These are phyloP conservation scores for Drosophila trapezifrons DNA, from an alignment of 1,140 invertebrate species.

Conservation along the genomic window DNA sequence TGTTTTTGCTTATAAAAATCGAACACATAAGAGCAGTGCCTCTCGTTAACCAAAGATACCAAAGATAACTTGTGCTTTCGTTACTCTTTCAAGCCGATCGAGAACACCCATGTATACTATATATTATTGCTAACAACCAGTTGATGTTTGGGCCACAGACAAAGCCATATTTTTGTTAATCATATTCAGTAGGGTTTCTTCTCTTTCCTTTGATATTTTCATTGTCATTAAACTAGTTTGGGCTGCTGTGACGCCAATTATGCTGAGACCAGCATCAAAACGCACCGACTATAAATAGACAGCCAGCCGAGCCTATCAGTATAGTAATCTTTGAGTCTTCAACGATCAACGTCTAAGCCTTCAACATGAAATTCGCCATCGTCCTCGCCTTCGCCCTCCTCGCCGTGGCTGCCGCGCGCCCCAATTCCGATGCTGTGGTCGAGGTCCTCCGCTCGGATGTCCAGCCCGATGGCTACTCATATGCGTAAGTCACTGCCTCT, in stretches of 20 bases:
- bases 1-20: background rate
- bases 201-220: background rate
- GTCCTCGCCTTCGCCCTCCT: slow-evolving; percentile 47
- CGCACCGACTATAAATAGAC: background rate
- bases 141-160: background rate
- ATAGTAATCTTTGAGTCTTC: slow-evolving; percentile 39
- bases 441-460: slow-evolving; percentile 40
- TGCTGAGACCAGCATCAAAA: slow-evolving; percentile 4
- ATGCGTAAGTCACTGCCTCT: background rate
- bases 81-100: background rate
- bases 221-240: background rate
- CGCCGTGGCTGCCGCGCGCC: slow-evolving; percentile 28
- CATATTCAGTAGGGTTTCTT: background rate
- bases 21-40: background rate
- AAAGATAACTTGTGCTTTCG: background rate
- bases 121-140: background rate
- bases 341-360: slow-evolving; percentile 29
- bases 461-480: slow-evolving; percentile 55
- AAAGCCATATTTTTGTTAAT: background rate
- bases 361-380: slow-evolving; percentile 73
- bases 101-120: background rate
- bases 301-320: too few species aligned
- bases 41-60: too few species aligned
- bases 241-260: background rate
- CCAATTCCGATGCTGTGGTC: background rate